A percentile compares a stretch with the other conserved stretches of the same genome.
phyloP scores from a whole-genome alignment of 2,888 invertebrate genomes.

The Clostera curtula region DNA sequence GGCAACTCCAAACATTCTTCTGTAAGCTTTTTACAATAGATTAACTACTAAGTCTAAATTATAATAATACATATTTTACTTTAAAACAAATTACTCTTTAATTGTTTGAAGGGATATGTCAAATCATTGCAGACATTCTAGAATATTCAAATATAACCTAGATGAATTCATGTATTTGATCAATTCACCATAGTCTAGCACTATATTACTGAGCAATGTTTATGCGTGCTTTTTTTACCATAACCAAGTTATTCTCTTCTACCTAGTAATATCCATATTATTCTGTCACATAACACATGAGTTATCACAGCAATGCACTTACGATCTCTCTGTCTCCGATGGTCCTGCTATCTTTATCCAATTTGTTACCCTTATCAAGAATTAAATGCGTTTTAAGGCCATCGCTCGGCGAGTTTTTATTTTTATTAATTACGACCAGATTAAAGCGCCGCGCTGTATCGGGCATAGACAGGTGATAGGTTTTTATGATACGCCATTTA shows the following conservation, averaged over 20 bases:
- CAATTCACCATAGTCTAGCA: too few species aligned
- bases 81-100: too few species aligned
- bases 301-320: slow-evolving; percentile 72
- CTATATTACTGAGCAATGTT: too few species aligned
- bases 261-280: slow-evolving; percentile 28
- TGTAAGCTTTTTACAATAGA: too few species aligned
- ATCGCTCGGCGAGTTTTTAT: slow-evolving; percentile 51
- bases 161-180: too few species aligned
- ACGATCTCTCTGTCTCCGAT: slow-evolving; percentile 69
- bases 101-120: too few species aligned
- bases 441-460: slow-evolving; percentile 39
- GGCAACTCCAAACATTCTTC: too few species aligned
- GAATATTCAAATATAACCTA: too few species aligned
- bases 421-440: slow-evolving; percentile 64
- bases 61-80: too few species aligned
- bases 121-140: too few species aligned
- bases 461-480: slow-evolving; percentile 56
- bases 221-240: too few species aligned
- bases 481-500: slow-evolving; percentile 59
- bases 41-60: too few species aligned
- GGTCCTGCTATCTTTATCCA: slow-evolving; percentile 69
- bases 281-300: slow-evolving; percentile 39
- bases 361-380: slow-evolving; percentile 74
- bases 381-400: slow-evolving; percentile 73
- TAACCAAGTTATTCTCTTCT: slow-evolving; percentile 1